Base-by-base conservation (phyloP, 2,113 vertebrate species). In the Myotis lucifugus region DNA sequence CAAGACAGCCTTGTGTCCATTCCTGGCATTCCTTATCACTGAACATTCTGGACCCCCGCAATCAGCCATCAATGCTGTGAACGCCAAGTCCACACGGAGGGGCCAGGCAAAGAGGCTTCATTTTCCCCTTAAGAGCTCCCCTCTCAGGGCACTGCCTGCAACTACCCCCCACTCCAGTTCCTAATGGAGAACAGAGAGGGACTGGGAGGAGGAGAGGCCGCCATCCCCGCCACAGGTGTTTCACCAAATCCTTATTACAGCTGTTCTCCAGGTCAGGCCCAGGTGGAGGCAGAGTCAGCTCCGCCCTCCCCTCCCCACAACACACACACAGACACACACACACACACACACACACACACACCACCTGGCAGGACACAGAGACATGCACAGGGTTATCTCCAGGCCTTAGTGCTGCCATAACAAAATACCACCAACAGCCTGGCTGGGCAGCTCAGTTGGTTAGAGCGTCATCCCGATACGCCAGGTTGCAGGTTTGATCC, bases 281-380 rank as follows among this genome's bases (percentile, higher is more conserved):
- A 15, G 37, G 37, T 0, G 18, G 25, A 52, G 67, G 64, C 59
- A 61, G 8, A 52, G 54, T 72, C 94, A 40, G 8, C 77, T 34
- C 19, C 23, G 0, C 17, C 18, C 29, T 5, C 48, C 17, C 3
- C 2, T 11, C 10, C 59, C 59, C 59, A 1, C 9, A 25, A 59
- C 56, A 54, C 54, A 54, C 52, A 56, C 54, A 59, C 56, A 23
- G 17, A 2, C 40, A 69, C 29, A 2, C 40, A 69, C 66, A 19
- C n/a, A 21, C 67, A 21, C 25, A 29, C 25, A 17, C 19, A 25
- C 52, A n/a, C 46, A n/a, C 46, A 50, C n/a, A 25, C 25, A 8
- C 3, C 0, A 0, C 6, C 3, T 3, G 14, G 19, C 0, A 0
- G 54, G 86, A 61, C 8, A 21, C 1, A 0, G 91, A 56, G 76